A percentile compares a stretch with the other conserved stretches of the same genome.
Conservation (phyloP, 2,888 invertebrate species). For the Autographa pulchrina region DNA sequence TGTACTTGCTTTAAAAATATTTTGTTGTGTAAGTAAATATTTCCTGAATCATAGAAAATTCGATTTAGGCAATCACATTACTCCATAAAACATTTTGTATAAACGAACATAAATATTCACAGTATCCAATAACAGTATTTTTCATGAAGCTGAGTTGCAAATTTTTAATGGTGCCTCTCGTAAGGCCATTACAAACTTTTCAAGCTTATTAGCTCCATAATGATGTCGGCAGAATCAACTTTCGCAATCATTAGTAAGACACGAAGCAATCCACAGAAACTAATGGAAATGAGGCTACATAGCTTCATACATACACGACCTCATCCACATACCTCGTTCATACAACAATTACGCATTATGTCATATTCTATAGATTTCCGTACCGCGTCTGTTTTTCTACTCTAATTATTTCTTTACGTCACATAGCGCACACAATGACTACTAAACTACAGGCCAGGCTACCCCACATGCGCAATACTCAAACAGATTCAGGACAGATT, state of each 20-base stretch:
- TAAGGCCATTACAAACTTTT: constrained; percentile 2
- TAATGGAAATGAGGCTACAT: constrained; percentile 50
- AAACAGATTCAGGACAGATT: background rate
- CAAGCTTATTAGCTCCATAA: constrained; percentile 4
- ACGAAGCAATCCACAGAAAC: constrained; percentile 32
- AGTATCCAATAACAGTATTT: background rate
- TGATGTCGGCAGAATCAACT: constrained; percentile 14
- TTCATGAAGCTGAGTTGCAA: background rate
- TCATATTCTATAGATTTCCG: constrained; percentile 49
- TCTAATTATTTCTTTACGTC: constrained; percentile 55
- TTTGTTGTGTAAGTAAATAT: background rate
- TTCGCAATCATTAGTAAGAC: constrained; percentile 30
- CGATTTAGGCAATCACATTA: background rate
- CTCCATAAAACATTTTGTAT: background rate
- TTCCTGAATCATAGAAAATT: background rate
- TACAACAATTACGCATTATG: constrained; percentile 37
- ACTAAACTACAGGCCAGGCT: constrained; percentile 1
- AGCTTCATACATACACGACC: constrained; percentile 25
- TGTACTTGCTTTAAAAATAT: background rate
- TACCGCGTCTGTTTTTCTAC: constrained; percentile 51
- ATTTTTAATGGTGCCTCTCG: constrained; percentile 1
- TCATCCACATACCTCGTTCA: constrained; percentile 24
- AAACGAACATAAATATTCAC: background rate
- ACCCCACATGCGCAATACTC: background rate
- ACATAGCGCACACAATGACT: constrained; percentile 22